Base-by-base conservation (phyloP, 1,140 invertebrate species). In the Pseudomyrmex gracilis region DNA sequence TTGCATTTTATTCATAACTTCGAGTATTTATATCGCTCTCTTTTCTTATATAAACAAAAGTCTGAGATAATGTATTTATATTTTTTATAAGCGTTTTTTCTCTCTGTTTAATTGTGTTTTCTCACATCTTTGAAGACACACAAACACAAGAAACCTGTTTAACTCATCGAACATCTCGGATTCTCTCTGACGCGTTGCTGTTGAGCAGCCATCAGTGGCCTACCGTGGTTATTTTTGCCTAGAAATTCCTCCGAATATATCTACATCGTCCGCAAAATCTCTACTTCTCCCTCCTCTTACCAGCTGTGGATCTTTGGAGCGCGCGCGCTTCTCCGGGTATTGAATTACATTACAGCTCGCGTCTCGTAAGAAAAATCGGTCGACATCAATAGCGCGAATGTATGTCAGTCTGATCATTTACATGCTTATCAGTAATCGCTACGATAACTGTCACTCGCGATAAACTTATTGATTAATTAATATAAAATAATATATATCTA, bases 211-310 rank as follows among this genome's bases (percentile, higher is more conserved):
- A 89, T 78, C 83, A 82, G 87, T 88, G 86, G 87, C 89, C 87
- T 82, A 91, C 87, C 87, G 70, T 20, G 87, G 93, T 93, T 93
- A 94, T 94, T 94, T 93, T 93, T 89, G 91, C 86, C 90, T 89
- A 89, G 82, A 93, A 94, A 93, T 93, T 94, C 93, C 92, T 92
- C 90, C 91, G 87, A 92, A 93, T 93, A 93, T 93, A 93, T 93
- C 90, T 92, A 89, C 90, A 89, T 90, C 89, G 89, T 90, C 89
- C 91, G 90, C 92, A 91, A 93, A 93, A 93, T 92, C 89, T 91
- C 90, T 88, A 90, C 88, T 73, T 87, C 90, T 87, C 86, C 88
- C 84, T 78, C 88, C n/a, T 70, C 85, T 82, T 89, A 87, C 70
- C 74, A 87, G 83, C 84, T 13, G 49, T 13, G 87, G 74, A 83